Conservation (phyloP, 2,797 vertebrate genomes). For the Buceros bicornis region DNA sequence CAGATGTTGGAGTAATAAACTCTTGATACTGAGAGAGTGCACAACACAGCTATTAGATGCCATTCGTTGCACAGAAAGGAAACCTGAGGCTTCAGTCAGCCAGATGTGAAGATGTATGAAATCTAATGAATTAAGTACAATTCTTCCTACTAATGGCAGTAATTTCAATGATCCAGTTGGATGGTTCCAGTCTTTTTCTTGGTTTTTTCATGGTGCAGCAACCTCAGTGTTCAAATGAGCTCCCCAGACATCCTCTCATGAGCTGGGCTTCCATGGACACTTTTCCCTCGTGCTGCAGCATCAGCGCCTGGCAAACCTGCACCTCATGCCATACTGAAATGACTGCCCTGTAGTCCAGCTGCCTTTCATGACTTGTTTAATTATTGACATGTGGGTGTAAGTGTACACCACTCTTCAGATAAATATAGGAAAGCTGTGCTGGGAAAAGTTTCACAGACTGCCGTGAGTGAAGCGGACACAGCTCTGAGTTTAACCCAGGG, state of each 20-base stretch:
- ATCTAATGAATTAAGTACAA: neutral
- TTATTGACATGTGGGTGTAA: neutral
- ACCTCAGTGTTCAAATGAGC: neutral
- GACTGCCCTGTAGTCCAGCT: neutral
- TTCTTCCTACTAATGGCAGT: neutral
- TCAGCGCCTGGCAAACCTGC: neutral
- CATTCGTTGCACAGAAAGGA: neutral
- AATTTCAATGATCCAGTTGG: neutral
- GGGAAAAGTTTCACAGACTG: neutral
- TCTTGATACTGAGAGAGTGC: neutral
- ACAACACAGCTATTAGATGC: neutral
- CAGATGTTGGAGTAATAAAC: neutral
- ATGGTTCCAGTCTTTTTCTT: neutral
- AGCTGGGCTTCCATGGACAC: neutral
- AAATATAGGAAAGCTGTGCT: neutral
- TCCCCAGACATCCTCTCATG: neutral
- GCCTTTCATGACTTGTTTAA: neutral
- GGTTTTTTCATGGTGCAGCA: neutral
- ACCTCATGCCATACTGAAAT: neutral
- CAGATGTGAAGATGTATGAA: neutral
- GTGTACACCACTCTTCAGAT: neutral
- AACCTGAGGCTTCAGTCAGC: neutral
- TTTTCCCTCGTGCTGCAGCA: neutral
- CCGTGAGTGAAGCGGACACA: fast-evolving
- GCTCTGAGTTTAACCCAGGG: neutral